Percentiles rank a stretch among this genome's conserved stretches.
phyloP scores from a whole-genome alignment of 1,140 invertebrate genomes.

The Choristoneura fumiferana region DNA sequence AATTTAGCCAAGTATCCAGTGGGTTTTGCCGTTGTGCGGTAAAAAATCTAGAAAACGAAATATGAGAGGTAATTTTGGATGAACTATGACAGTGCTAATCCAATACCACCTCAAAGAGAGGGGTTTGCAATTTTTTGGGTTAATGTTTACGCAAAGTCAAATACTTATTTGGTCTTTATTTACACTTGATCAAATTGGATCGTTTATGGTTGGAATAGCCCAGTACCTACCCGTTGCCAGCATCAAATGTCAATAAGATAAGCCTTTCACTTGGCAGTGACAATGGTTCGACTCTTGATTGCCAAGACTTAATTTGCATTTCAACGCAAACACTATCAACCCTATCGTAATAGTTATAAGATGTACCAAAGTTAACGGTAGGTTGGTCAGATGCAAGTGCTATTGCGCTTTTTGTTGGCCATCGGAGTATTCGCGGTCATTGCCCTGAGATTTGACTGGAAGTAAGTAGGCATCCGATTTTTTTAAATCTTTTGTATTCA shows the following conservation, averaged over 20 bases:
- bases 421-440: constrained; percentile 19
- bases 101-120: too few relatives aligned
- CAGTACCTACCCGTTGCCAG: constrained; percentile 22
- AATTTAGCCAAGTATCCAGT: too few relatives aligned
- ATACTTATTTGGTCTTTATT: too few relatives aligned
- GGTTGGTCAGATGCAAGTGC: constrained; percentile 2
- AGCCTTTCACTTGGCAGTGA: constrained; percentile 26
- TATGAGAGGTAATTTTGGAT: too few relatives aligned
- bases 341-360: background rate
- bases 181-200: too few relatives aligned
- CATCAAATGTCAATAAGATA: constrained; percentile 22
- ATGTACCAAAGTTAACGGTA: constrained; percentile 3
- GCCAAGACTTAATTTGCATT: background rate
- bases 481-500: too few relatives aligned
- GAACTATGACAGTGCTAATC: too few relatives aligned
- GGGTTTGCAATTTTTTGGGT: too few relatives aligned
- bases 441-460: constrained; percentile 21
- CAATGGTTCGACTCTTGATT: constrained; percentile 10
- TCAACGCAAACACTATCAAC: background rate
- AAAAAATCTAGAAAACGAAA: too few relatives aligned
- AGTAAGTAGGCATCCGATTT: constrained; percentile 2
- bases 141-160: too few relatives aligned
- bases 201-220: too few relatives aligned
- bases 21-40: too few relatives aligned
- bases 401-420: constrained; percentile 25